Evolutionary conservation across 2,888 invertebrate genomes (phyloP).

Genomic region (Drosophila borealis): DNA sequence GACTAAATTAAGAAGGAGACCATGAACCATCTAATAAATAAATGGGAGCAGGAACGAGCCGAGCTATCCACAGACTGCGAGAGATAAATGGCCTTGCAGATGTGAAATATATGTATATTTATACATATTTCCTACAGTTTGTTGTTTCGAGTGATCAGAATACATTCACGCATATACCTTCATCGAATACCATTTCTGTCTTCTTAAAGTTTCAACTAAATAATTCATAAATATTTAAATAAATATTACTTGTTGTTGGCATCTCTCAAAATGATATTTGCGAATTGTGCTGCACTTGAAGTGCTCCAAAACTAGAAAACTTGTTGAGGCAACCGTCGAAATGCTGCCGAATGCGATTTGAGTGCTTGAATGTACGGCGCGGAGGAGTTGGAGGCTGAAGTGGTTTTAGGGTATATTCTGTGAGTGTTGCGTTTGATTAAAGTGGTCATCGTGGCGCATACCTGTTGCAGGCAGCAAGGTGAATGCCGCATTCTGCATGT

Average conservation of each 20-base stretch:
- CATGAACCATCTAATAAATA: conserved; percentile 11
- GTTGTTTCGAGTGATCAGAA: too few relatives aligned
- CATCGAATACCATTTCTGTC: background rate
- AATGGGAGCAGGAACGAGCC: background rate
- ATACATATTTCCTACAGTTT: too few relatives aligned
- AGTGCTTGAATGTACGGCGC: background rate
- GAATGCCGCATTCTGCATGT: background rate
- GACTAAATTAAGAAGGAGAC: conserved; percentile 8
- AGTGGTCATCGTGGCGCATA: conserved; percentile 43
- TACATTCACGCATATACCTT: background rate
- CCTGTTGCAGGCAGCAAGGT: conserved; percentile 15
- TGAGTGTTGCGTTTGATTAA: conserved; percentile 45
- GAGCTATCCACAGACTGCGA: too few relatives aligned
- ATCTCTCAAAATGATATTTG: conserved; percentile 5
- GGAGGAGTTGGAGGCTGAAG: background rate
- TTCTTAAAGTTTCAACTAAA: background rate
- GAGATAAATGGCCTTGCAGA: too few relatives aligned
- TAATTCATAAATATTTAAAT: background rate
- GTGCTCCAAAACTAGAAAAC: conserved; percentile 41
- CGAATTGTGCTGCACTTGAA: conserved; percentile 41
- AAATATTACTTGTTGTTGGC: background rate
- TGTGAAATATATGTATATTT: too few relatives aligned
- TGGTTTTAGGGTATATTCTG: conserved; percentile 2
- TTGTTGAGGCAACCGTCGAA: conserved; percentile 49
- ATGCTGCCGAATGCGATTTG: conserved; percentile 9